These are phyloP conservation scores for Microctenopoma stevenorrisi DNA, from an alignment of 2,797 vertebrate genomes.

Conservation along the genomic window DNA sequence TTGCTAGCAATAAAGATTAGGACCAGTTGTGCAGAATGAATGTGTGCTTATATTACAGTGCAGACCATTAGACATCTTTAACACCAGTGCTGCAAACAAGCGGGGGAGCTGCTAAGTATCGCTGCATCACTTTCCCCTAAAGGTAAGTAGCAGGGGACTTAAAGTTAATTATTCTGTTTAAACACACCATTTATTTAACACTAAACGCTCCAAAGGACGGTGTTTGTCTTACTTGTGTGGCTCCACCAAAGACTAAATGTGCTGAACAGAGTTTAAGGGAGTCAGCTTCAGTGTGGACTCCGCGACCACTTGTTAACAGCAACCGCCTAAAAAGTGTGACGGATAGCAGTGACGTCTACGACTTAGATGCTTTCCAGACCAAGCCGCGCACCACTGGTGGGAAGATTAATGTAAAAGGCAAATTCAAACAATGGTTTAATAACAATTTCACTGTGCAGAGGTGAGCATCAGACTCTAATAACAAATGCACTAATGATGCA, in stretches of 20 bases:
- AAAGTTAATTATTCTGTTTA: constrained; percentile 34
- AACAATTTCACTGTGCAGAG: constrained; percentile 1
- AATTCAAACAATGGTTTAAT: constrained; percentile 10
- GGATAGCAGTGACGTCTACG: constrained; percentile 5
- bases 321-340: background rate
- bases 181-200: background rate
- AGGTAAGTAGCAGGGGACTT: constrained; percentile 28
- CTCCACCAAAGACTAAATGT: background rate
- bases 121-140: constrained; percentile 16
- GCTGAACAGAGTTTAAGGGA: background rate
- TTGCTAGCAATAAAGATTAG: constrained; percentile 14
- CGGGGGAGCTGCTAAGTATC: constrained; percentile 1
- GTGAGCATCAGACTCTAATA: constrained; percentile 19
- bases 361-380: constrained; percentile 3
- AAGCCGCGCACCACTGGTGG: background rate
- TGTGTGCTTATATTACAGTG: constrained; percentile 32
- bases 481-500: constrained; percentile 38
- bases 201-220: background rate
- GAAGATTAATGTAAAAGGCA: constrained; percentile 9
- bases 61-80: constrained; percentile 22
- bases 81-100: constrained; percentile 37
- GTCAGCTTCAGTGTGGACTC: background rate
- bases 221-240: background rate
- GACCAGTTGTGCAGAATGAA: constrained; percentile 39
- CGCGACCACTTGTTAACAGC: background rate